Evolutionary conservation across 2,888 invertebrate species (phyloP).

Genomic region (Hypsopygia costalis): DNA sequence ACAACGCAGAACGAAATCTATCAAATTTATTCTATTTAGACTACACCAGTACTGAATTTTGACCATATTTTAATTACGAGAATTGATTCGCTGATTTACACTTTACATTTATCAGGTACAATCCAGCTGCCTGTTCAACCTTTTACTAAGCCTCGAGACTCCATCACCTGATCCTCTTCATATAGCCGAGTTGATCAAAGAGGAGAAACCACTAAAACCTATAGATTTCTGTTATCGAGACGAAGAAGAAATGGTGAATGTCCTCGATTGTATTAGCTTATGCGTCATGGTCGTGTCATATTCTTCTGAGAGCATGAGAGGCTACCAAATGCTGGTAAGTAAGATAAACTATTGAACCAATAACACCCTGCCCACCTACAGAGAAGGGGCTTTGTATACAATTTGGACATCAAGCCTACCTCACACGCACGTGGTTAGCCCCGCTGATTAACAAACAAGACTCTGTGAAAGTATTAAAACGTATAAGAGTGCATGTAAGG

Average conservation of each 20-base stretch:
- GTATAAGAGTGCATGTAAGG: too few relatives aligned
- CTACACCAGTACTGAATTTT: too few relatives aligned
- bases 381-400: too few relatives aligned
- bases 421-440: too few relatives aligned
- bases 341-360: not conserved
- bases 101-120: constrained; percentile 82
- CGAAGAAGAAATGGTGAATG: constrained; percentile 97
- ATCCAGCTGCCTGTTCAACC: constrained; percentile 94
- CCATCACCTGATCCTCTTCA: constrained; percentile 97
- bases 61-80: too few relatives aligned
- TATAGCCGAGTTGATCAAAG: constrained; percentile 95
- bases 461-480: too few relatives aligned
- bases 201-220: constrained; percentile 94
- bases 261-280: constrained; percentile 98
- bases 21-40: too few relatives aligned
- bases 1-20: too few relatives aligned
- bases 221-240: constrained; percentile 99
- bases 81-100: too few relatives aligned
- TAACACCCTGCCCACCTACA: too few relatives aligned
- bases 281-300: constrained; percentile 99
- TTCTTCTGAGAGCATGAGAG: constrained; percentile 95
- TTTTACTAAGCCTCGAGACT: constrained; percentile 94
- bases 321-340: constrained; percentile 94
- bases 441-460: too few relatives aligned
- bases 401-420: too few relatives aligned